These are phyloP conservation scores for Drosophila leonis DNA, from an alignment of 2,888 invertebrate genomes.

Conservation along the genomic window DNA sequence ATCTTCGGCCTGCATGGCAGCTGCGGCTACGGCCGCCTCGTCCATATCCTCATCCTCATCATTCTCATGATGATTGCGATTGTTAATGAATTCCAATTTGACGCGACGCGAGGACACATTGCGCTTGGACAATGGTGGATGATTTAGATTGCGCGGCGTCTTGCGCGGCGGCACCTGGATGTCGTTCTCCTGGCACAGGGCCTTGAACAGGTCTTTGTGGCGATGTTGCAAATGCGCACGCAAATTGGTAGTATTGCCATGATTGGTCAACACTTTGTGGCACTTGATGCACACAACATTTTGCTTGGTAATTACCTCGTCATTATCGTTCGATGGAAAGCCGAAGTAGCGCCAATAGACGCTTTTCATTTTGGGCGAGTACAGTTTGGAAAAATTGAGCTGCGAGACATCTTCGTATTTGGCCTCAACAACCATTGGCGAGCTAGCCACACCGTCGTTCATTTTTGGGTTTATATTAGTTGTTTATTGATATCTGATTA, in stretches of 20 bases:
- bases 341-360: constrained; percentile 85
- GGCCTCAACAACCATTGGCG: constrained; percentile 63
- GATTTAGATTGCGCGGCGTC: constrained; percentile 62
- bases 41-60: constrained; percentile 71
- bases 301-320: constrained; percentile 84
- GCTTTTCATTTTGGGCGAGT: constrained; percentile 85
- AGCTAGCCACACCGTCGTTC: constrained; percentile 65
- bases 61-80: constrained; percentile 55
- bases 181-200: constrained; percentile 78
- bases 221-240: constrained; percentile 84
- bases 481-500: constrained; percentile 61
- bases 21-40: constrained; percentile 70
- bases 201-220: constrained; percentile 82
- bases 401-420: constrained; percentile 75
- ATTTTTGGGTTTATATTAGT: constrained; percentile 39
- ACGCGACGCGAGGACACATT: constrained; percentile 58
- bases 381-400: constrained; percentile 82
- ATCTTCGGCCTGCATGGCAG: constrained; percentile 73
- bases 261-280: constrained; percentile 82
- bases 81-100: constrained; percentile 59
- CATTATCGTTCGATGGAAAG: constrained; percentile 84
- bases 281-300: constrained; percentile 84
- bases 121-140: constrained; percentile 60
- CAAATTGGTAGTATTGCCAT: constrained; percentile 85
- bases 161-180: constrained; percentile 83